These are phyloP conservation scores for Cromileptes altivelis DNA, from an alignment of 2,113 vertebrate species.

Conservation along the genomic window DNA sequence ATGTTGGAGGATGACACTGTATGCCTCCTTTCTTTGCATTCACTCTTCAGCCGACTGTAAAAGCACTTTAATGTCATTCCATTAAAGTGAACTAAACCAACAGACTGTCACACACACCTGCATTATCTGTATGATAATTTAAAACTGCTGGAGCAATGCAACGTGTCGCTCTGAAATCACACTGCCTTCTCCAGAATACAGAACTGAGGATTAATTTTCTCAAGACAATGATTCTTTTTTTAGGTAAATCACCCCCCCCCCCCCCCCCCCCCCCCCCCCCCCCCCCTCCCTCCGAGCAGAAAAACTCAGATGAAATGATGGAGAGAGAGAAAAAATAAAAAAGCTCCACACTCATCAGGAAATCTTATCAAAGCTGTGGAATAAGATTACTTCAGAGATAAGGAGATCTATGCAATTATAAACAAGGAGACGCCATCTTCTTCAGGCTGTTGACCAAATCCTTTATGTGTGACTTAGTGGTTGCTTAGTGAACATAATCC, in stretches of 20 bases:
- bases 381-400: slow-evolving; percentile 65
- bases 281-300: background rate
- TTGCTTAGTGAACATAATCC: slow-evolving; percentile 69
- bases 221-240: slow-evolving; percentile 31
- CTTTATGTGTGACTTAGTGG: slow-evolving; percentile 54
- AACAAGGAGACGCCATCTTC: slow-evolving; percentile 45
- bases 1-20: slow-evolving; percentile 20
- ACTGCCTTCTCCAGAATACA: slow-evolving; percentile 53
- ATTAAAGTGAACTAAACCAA: slow-evolving; percentile 66
- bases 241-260: slow-evolving; percentile 33
- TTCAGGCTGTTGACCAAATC: slow-evolving; percentile 68
- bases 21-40: slow-evolving; percentile 48
- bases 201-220: slow-evolving; percentile 65
- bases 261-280: background rate
- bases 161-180: slow-evolving; percentile 51
- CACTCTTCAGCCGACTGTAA: slow-evolving; percentile 51
- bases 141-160: slow-evolving; percentile 53
- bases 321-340: slow-evolving; percentile 46
- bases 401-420: slow-evolving; percentile 70
- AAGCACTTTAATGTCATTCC: slow-evolving; percentile 66
- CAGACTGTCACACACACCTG: slow-evolving; percentile 61
- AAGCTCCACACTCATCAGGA: slow-evolving; percentile 59
- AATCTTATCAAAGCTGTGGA: slow-evolving; percentile 48
- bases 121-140: slow-evolving; percentile 74
- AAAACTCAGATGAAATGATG: slow-evolving; percentile 51